Conservation (phyloP, 2,797 vertebrate genomes). For the Galago senegalensis region DNA sequence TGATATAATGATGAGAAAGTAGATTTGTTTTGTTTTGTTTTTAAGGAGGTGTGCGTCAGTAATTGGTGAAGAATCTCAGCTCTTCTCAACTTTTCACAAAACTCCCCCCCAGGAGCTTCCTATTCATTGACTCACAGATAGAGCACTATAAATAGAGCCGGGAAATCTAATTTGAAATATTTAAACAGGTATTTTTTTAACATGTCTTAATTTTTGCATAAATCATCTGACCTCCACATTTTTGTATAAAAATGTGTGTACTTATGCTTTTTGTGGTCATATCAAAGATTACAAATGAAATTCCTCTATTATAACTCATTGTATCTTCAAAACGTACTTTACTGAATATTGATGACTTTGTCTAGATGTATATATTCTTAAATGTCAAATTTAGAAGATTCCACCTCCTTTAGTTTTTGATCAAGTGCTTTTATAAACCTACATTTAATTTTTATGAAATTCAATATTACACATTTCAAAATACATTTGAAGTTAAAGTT, state of each 20-base stretch:
- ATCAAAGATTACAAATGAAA: neutral
- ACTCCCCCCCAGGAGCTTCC: fast-evolving
- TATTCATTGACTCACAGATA: neutral
- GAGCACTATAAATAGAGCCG: neutral
- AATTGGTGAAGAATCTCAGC: neutral
- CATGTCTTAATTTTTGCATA: neutral
- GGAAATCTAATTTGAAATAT: conserved; percentile 30
- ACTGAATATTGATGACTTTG: neutral
- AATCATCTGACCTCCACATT: neutral
- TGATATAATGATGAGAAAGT: too few relatives aligned
- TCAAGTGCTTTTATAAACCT: neutral
- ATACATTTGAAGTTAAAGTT: conserved; percentile 37
- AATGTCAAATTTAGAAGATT: neutral
- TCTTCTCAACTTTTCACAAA: neutral
- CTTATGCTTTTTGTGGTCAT: neutral
- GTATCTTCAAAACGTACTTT: neutral
- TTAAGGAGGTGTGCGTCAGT: neutral
- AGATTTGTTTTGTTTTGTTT: neutral
- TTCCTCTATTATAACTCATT: neutral
- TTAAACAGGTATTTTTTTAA: neutral
- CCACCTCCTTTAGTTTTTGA: neutral
- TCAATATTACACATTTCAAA: neutral
- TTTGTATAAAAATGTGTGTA: neutral
- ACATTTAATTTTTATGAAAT: neutral
- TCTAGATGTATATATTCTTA: neutral